Base-by-base conservation (phyloP, 2,113 vertebrate genomes). In the Oncorhynchus clarkii region DNA sequence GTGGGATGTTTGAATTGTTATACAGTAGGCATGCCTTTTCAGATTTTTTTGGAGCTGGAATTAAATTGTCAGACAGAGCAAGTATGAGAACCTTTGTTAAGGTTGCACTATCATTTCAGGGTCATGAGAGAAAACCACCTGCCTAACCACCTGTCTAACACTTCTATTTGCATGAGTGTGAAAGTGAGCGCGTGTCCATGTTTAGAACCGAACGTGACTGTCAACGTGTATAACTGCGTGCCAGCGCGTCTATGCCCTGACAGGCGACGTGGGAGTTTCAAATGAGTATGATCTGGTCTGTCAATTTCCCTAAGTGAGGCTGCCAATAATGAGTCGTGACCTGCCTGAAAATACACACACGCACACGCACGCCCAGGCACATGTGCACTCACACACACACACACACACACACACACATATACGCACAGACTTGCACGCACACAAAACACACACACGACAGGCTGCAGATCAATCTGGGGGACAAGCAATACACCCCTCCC, bases 301-400 rank as follows among this genome's bases (percentile, higher is more conserved):
- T 89, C 90, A 90, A 70, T 87, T 90, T 89, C 85, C 88, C 81
- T 85, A 84, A 85, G 77, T 89, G 80, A 89, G 67, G 71, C 81
- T 88, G 88, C 87, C 87, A 87, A 89, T 90, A 87, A 85, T 2
- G 68, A 80, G 65, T 75, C 78, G 85, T 88, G 90, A 87, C 88
- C 84, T 24, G 86, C 82, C 77, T 88, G 67, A 76, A 89, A 87
- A 83, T 73, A 85, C 70, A 72, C 26, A 66, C 77, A 24, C 51
- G 3, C 59, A 9, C 20, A 14, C 57, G n/a, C 1, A 60, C 20
- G 22, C 57, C n/a, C 20, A 22, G 0, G 5, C 80, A 79, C 77
- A 57, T 71, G 84, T 81, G 2, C 48, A 14, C 8, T 0, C 48
- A 49, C 48, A 16, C 49, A 16, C 49, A 22, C 57, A 22, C 57